Conservation (phyloP, 2,113 vertebrate species). For the Trogon surrucura region DNA sequence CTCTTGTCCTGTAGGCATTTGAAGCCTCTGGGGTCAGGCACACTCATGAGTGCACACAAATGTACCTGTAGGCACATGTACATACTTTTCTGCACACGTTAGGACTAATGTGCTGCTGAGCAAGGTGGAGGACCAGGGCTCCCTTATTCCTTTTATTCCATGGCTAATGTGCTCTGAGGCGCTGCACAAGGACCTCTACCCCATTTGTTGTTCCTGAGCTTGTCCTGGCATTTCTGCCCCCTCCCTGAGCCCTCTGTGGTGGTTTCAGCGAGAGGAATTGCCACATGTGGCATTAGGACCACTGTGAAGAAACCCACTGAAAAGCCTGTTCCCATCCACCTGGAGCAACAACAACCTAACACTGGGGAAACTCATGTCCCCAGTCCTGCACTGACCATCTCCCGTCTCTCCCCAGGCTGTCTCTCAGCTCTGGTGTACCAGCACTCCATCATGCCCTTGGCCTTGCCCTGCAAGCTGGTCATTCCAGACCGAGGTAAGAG, state of each 20-base stretch:
- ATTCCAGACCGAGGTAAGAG: conserved; percentile 92
- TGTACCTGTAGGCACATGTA: not conserved
- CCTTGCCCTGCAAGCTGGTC: conserved; percentile 94
- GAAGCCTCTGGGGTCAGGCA: not conserved
- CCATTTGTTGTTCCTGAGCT: not conserved
- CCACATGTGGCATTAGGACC: not conserved
- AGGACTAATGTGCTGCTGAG: not conserved
- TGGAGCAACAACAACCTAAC: not conserved
- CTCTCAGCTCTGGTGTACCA: conserved; percentile 97
- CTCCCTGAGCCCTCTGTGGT: not conserved
- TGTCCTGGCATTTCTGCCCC: not conserved
- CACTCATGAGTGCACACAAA: not conserved
- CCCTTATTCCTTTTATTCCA: not conserved
- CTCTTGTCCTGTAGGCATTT: not conserved
- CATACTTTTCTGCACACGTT: not conserved
- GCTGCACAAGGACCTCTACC: not conserved
- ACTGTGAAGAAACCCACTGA: not conserved
- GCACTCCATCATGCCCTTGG: conserved; percentile 96
- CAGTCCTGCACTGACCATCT: not conserved
- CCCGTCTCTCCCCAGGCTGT: conserved; percentile 81
- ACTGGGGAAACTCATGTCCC: accelerated
- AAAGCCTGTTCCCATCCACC: not conserved
- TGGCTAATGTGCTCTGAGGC: not conserved
- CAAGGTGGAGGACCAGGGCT: not conserved
- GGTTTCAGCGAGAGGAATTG: not conserved